Evolutionary conservation across 2,113 vertebrate genomes (phyloP).

Genomic region (Camelus dromedarius): DNA sequence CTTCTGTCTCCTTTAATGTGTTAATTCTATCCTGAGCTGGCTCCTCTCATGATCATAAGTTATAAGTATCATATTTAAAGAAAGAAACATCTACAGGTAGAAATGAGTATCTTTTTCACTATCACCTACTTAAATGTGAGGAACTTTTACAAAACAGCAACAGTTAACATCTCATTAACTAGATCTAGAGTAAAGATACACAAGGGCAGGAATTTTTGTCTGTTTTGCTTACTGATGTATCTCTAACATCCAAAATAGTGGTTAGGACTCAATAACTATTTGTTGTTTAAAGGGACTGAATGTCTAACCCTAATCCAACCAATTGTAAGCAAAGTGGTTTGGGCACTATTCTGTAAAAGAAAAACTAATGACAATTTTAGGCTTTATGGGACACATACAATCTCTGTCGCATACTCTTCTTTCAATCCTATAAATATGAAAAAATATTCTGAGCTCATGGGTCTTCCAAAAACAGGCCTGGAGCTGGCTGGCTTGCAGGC

Average conservation of each 20-base stretch:
- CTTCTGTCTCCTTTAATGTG: neutral
- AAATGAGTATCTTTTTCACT: neutral
- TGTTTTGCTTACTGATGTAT: neutral
- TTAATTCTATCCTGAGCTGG: neutral
- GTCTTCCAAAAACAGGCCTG: neutral
- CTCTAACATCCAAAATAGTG: neutral
- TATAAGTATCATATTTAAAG: slow-evolving; percentile 3
- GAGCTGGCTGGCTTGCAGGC: neutral
- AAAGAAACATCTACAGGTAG: neutral
- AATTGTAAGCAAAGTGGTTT: neutral
- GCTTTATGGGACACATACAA: neutral
- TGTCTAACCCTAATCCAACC: neutral
- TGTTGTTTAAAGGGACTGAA: neutral
- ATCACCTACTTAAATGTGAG: neutral
- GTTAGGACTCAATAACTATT: neutral
- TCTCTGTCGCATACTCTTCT: neutral
- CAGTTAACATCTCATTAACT: neutral
- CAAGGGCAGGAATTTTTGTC: neutral
- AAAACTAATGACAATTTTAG: neutral
- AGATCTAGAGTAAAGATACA: neutral
- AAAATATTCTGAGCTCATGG: neutral
- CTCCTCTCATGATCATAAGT: neutral
- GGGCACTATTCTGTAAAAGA: neutral
- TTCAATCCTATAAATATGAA: neutral
- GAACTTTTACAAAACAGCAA: neutral